These are phyloP conservation scores for Ormyrus rosae DNA, from an alignment of 2,888 invertebrate genomes.

Conservation along the genomic window DNA sequence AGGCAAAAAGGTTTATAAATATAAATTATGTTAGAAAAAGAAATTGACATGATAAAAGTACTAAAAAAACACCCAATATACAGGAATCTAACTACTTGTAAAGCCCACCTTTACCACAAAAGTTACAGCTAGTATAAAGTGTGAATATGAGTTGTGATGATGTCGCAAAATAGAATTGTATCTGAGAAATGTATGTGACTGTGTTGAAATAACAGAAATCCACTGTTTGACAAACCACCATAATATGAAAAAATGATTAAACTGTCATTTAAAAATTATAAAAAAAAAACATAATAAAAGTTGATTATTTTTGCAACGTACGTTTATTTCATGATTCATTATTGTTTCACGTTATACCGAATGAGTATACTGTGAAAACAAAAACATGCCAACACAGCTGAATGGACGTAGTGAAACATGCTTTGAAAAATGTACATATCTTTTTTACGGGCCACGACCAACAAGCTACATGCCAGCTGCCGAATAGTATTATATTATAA, in stretches of 20 bases:
- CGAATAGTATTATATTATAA: conserved; percentile 39
- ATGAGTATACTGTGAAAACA: conserved; percentile 38
- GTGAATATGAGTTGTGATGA: conserved; percentile 45
- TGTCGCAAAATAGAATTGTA: conserved; percentile 27
- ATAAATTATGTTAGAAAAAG: conserved; percentile 37
- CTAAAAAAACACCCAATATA: conserved; percentile 51
- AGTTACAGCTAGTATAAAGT: conserved; percentile 46
- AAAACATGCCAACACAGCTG: conserved; percentile 58
- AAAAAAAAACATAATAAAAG: background rate
- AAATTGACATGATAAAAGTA: conserved; percentile 33
- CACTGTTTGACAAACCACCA: conserved; percentile 7
- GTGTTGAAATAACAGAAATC: conserved; percentile 13
- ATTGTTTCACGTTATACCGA: conserved; percentile 27
- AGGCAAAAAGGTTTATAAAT: too few species aligned
- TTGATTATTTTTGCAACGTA: conserved; percentile 25
- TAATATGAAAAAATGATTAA: conserved; percentile 22
- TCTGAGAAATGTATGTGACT: conserved; percentile 24
- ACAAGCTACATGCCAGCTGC: conserved; percentile 60
- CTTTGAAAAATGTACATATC: conserved; percentile 58
- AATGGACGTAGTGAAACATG: conserved; percentile 59
- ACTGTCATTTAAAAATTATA: background rate
- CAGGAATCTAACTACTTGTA: conserved; percentile 54
- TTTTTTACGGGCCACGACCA: conserved; percentile 56
- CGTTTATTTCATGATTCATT: conserved; percentile 13
- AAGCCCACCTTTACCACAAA: conserved; percentile 58